These are phyloP conservation scores for Gopherus evgoodei DNA, from an alignment of 2,113 vertebrate genomes.

Conservation along the genomic window DNA sequence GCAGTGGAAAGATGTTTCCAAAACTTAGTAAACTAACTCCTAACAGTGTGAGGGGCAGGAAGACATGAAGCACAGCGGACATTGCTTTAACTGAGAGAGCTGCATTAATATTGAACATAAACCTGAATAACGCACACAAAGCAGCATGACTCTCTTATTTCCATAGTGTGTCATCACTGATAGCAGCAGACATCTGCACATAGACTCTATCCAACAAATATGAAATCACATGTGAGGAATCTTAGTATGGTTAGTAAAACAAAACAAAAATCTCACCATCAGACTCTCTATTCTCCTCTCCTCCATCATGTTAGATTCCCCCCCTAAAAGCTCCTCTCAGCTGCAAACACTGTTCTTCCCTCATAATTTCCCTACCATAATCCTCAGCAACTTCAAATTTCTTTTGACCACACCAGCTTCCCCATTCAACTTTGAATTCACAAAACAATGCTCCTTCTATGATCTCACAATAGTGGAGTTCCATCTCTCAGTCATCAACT, in stretches of 20 bases:
- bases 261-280: neutral
- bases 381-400: neutral
- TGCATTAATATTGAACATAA: neutral
- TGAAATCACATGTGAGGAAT: neutral
- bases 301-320: neutral
- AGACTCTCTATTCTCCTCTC: neutral
- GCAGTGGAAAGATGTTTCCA: neutral
- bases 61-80: neutral
- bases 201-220: neutral
- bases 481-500: neutral
- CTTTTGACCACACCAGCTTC: neutral
- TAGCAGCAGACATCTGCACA: neutral
- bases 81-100: neutral
- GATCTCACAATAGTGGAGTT: neutral
- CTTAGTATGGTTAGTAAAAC: no score
- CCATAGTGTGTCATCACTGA: neutral
- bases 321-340: neutral
- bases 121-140: neutral
- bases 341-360: neutral
- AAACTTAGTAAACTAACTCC: neutral
- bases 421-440: neutral
- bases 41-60: neutral
- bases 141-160: neutral
- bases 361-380: neutral
- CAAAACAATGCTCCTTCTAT: neutral